These are phyloP conservation scores for Nomada ferruginata DNA, from an alignment of 2,888 invertebrate species.

Conservation along the genomic window DNA sequence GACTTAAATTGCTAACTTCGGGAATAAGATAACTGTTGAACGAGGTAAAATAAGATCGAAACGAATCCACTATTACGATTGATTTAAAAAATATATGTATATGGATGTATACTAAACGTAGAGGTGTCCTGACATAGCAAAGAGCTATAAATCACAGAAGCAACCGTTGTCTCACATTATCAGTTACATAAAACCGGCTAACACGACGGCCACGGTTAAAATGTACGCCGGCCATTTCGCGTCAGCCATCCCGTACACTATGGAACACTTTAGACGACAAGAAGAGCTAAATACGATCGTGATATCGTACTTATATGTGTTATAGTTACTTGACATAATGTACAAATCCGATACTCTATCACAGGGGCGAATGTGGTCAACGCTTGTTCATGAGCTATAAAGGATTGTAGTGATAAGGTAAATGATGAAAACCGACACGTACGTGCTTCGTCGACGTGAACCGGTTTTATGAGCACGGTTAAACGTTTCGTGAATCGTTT, in stretches of 20 bases:
- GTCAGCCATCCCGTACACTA: slow-evolving; percentile 11
- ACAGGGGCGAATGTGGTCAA: slow-evolving; percentile 50
- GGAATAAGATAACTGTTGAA: too few species aligned
- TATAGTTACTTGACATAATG: slow-evolving; percentile 65
- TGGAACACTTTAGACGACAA: slow-evolving; percentile 41
- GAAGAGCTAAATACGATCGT: slow-evolving; percentile 51
- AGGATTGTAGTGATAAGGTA: slow-evolving; percentile 71
- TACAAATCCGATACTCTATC: slow-evolving; percentile 71
- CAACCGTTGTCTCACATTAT: slow-evolving; percentile 11
- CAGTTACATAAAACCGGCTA: slow-evolving; percentile 2
- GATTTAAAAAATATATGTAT: too few species aligned
- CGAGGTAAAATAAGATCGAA: too few species aligned
- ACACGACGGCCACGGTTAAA: slow-evolving; percentile 1
- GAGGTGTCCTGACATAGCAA: not conserved
- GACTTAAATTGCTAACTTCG: too few species aligned
- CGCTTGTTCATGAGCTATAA: slow-evolving; percentile 70
- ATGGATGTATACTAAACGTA: not conserved
- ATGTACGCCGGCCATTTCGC: slow-evolving; percentile 10
- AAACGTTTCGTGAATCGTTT: slow-evolving; percentile 62
- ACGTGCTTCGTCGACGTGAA: slow-evolving; percentile 63
- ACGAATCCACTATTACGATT: too few species aligned
- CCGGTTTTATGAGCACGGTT: slow-evolving; percentile 62
- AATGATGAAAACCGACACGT: slow-evolving; percentile 72
- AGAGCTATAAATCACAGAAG: not conserved
- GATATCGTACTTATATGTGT: slow-evolving; percentile 60